phyloP scores from a whole-genome alignment of 1,140 invertebrate species.

The Panonychus citri region DNA sequence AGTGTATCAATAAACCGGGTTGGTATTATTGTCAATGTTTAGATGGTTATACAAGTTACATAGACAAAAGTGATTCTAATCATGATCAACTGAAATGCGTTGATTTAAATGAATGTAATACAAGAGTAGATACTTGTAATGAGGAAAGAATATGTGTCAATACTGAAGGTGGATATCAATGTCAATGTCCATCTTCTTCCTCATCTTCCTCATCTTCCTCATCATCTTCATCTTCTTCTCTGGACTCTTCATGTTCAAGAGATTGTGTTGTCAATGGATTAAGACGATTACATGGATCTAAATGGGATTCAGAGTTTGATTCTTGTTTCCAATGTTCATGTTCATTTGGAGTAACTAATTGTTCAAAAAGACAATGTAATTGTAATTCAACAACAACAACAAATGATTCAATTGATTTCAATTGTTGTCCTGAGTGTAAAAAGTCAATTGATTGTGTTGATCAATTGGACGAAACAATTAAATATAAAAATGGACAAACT shows the following conservation, averaged over 20 bases:
- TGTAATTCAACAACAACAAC: no score
- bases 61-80: background rate
- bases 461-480: slow-evolving; percentile 9
- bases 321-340: slow-evolving; percentile 12
- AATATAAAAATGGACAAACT: slow-evolving; percentile 13
- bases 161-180: slow-evolving; percentile 58
- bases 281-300: background rate
- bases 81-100: slow-evolving; percentile 25
- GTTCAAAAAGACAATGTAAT: slow-evolving; percentile 11
- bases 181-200: slow-evolving; percentile 32
- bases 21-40: slow-evolving; percentile 74
- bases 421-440: slow-evolving; percentile 15
- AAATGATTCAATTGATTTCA: slow-evolving; percentile 7
- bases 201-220: background rate
- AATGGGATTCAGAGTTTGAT: background rate
- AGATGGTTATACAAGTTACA: slow-evolving; percentile 38
- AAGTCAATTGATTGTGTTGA: slow-evolving; percentile 10
- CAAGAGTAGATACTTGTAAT: slow-evolving; percentile 43
- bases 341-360: slow-evolving; percentile 10
- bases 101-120: slow-evolving; percentile 46
- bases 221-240: no score
- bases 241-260: background rate
- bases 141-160: slow-evolving; percentile 55
- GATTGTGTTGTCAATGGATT: background rate
- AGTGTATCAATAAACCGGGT: slow-evolving; percentile 71